Evolutionary conservation across 2,113 vertebrate genomes (phyloP).

Genomic region (Notechis scutatus): DNA sequence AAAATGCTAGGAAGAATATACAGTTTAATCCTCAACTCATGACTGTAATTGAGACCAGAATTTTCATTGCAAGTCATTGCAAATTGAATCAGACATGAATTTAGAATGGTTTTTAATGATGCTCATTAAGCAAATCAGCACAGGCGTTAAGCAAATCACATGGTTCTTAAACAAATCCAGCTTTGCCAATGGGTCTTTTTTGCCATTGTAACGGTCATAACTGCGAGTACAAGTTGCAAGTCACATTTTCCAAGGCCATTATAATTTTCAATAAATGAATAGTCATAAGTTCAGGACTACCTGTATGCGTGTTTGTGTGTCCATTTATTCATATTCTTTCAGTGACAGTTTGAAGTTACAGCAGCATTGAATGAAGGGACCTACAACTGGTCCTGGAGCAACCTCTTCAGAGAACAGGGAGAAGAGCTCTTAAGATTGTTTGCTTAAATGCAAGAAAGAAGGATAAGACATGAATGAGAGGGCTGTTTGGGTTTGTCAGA

Average conservation of each 20-base stretch:
- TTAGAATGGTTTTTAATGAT: not conserved
- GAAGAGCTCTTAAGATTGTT: not conserved
- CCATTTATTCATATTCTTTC: not conserved
- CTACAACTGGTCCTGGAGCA: not conserved
- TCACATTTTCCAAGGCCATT: not conserved
- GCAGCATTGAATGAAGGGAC: not conserved
- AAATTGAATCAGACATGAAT: not conserved
- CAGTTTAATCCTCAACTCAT: not conserved
- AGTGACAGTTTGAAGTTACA: not conserved
- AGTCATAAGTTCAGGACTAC: not conserved
- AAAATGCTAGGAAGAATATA: not conserved
- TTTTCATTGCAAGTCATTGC: not conserved
- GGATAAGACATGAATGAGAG: not conserved
- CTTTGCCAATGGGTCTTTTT: not conserved
- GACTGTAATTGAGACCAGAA: not conserved
- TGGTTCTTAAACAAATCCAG: not conserved
- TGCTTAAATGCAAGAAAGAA: not conserved
- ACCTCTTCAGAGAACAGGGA: not conserved
- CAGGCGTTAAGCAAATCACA: not conserved
- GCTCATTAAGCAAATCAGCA: not conserved
- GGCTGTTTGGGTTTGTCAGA: not conserved
- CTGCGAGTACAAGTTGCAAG: not conserved
- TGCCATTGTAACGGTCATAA: not conserved
- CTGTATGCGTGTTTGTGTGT: not conserved
- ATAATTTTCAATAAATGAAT: not conserved